Evolutionary conservation across 2,888 invertebrate species (phyloP).

Genomic region (Rhingia campestris): DNA sequence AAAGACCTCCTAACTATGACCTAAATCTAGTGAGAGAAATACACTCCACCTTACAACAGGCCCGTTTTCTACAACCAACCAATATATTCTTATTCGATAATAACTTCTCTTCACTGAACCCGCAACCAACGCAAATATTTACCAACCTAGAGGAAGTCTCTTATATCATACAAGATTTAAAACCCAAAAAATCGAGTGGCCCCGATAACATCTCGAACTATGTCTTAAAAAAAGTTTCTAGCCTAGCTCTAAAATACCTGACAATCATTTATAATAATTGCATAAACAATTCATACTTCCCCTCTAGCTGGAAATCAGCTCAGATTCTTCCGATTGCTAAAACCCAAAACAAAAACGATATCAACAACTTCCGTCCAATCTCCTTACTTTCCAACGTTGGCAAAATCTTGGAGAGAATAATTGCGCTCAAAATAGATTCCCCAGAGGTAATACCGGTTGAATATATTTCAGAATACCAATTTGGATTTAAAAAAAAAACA

Average conservation of each 20-base stretch:
- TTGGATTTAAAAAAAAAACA: no score
- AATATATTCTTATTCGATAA: not conserved
- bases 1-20: not conserved
- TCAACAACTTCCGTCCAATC: not conserved
- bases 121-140: not conserved
- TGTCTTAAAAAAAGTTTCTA: not conserved
- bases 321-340: not conserved
- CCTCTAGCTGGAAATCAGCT: not conserved
- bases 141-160: not conserved
- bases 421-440: not conserved
- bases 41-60: not conserved
- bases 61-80: not conserved
- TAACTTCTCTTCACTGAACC: not conserved
- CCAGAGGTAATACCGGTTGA: not conserved
- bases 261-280: not conserved
- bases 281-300: not conserved
- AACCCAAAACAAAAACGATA: not conserved
- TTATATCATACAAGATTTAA: not conserved
- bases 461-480: not conserved
- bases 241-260: not conserved
- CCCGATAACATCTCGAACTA: constrained; percentile 11
- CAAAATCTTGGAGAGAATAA: not conserved
- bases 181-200: constrained; percentile 10
- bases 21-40: not conserved
- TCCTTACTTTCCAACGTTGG: not conserved